Percentiles rank a stretch among this genome's conserved stretches.
Conservation (phyloP, 2,888 invertebrate species). For the Leptarthrus brevirostris region DNA sequence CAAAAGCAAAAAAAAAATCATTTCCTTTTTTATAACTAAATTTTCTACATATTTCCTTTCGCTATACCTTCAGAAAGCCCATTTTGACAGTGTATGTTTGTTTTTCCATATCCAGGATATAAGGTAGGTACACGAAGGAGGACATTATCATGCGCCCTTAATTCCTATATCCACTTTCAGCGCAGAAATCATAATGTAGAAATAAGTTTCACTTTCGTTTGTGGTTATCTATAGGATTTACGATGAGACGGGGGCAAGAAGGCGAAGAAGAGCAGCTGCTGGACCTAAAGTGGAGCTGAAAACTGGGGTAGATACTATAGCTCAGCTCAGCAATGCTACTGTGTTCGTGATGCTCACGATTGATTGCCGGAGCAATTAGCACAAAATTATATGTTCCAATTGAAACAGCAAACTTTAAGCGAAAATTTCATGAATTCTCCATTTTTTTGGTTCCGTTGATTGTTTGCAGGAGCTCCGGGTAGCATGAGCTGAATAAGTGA, state of each 20-base stretch:
- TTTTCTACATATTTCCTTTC: constrained; percentile 33
- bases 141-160: constrained; percentile 50
- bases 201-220: constrained; percentile 47
- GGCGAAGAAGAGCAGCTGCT: background rate
- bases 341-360: background rate
- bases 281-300: background rate
- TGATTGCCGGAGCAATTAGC: constrained; percentile 11
- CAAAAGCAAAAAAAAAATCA: constrained; percentile 30
- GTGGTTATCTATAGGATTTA: constrained; percentile 38
- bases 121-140: constrained; percentile 7
- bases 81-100: constrained; percentile 35
- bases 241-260: background rate
- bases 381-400: constrained; percentile 12
- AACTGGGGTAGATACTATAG: background rate
- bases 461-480: constrained; percentile 17
- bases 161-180: constrained; percentile 44
- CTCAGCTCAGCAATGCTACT: background rate
- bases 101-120: background rate
- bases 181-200: constrained; percentile 44
- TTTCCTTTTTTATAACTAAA: constrained; percentile 40
- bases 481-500: constrained; percentile 24
- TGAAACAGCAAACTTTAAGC: constrained; percentile 16
- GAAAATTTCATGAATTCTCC: constrained; percentile 19
- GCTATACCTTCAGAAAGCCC: constrained; percentile 4
- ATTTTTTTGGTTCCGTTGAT: background rate